phyloP scores from a whole-genome alignment of 1,140 invertebrate species.

The Pachypsylla venusta region DNA sequence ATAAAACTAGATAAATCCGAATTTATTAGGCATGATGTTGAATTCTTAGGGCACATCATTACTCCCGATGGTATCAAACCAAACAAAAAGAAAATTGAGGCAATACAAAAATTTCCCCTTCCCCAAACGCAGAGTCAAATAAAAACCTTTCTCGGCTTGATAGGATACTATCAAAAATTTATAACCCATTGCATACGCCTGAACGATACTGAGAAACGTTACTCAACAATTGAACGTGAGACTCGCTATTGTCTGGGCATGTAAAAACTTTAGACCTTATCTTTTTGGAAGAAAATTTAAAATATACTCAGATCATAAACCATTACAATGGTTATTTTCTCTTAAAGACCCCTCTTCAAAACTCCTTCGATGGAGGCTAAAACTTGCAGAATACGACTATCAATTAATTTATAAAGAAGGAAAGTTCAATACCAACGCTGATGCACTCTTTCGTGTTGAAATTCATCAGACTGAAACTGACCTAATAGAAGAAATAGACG shows the following conservation, averaged over 20 bases:
- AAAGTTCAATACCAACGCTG: constrained; percentile 27
- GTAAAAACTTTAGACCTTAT: constrained; percentile 34
- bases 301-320: constrained; percentile 36
- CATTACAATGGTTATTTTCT: constrained; percentile 33
- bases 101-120: constrained; percentile 28
- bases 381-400: constrained; percentile 34
- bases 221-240: constrained; percentile 31
- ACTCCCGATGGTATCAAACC: constrained; percentile 25
- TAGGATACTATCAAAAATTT: constrained; percentile 29
- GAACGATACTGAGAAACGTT: constrained; percentile 31
- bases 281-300: constrained; percentile 34
- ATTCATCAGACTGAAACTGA: too few relatives aligned
- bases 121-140: constrained; percentile 30
- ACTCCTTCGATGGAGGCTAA: too few relatives aligned
- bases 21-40: constrained; percentile 25
- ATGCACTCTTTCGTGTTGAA: too few relatives aligned
- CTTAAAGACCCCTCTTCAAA: constrained; percentile 33
- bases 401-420: constrained; percentile 32
- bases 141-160: constrained; percentile 28
- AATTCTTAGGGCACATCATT: constrained; percentile 26
- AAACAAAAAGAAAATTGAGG: constrained; percentile 26
- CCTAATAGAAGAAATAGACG: too few relatives aligned
- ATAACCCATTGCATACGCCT: constrained; percentile 28
- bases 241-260: constrained; percentile 31
- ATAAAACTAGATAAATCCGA: constrained; percentile 23